A percentile compares a stretch with the other conserved stretches of the same genome.
These are phyloP conservation scores for Slavum lentiscoides DNA, from an alignment of 2,888 invertebrate genomes.

Conservation along the genomic window DNA sequence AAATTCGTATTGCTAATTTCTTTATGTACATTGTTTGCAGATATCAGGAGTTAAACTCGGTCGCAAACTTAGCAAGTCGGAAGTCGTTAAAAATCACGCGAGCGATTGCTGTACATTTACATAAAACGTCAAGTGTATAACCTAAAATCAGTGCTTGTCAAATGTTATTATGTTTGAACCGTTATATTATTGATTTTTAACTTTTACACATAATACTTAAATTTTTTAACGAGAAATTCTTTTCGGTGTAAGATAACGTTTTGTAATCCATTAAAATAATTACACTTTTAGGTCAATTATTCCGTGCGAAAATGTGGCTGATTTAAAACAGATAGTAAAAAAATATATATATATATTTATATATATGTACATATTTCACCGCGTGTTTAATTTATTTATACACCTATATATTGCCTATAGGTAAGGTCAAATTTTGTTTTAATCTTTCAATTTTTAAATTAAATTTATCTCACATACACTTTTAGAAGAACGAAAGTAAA, in stretches of 20 bases:
- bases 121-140: background rate
- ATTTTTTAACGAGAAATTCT: background rate
- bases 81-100: constrained; percentile 25
- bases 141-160: background rate
- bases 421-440: no score
- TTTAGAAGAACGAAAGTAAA: no score
- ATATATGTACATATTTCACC: no score
- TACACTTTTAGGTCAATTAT: no score
- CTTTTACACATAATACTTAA: background rate
- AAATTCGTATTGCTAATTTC: background rate
- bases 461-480: no score
- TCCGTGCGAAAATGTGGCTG: no score
- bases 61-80: constrained; percentile 28
- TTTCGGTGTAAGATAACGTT: background rate
- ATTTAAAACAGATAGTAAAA: no score
- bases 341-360: no score
- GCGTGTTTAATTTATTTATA: no score
- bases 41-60: constrained; percentile 41
- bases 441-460: no score
- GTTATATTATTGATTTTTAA: background rate
- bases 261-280: no score
- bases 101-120: constrained; percentile 38
- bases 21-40: background rate
- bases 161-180: background rate
- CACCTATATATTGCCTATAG: no score